phyloP scores from a whole-genome alignment of 1,140 invertebrate genomes.

The Tetraneura akinire region DNA sequence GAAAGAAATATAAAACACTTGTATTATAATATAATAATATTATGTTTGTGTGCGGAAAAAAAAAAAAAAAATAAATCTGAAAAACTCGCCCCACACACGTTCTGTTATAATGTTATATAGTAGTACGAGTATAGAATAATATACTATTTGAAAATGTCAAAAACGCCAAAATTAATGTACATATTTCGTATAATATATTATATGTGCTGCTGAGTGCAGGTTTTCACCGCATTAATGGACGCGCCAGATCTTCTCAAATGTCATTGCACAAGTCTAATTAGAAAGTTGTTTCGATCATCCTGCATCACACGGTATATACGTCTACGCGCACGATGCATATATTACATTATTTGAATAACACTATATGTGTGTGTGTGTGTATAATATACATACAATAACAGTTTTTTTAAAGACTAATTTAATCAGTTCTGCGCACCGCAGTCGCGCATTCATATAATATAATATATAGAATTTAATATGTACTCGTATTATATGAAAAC shows the following conservation, averaged over 20 bases:
- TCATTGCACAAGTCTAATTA: conserved; percentile 49
- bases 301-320: neutral
- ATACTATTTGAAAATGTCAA: conserved; percentile 42
- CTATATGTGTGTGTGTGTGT: neutral
- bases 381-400: neutral
- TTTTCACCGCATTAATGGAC: neutral
- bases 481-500: no score
- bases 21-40: no score
- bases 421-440: neutral
- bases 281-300: conserved; percentile 46
- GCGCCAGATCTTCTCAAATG: conserved; percentile 21
- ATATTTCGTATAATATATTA: no score
- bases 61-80: neutral
- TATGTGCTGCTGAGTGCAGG: no score
- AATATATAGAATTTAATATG: no score
- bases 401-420: neutral
- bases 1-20: no score
- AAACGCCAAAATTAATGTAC: conserved; percentile 43
- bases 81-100: conserved; percentile 1
- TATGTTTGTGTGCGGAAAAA: neutral
- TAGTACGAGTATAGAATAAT: no score
- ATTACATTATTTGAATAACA: conserved; percentile 21
- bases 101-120: no score
- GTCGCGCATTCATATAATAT: no score
- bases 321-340: neutral